phyloP scores from a whole-genome alignment of 2,113 vertebrate species.

The Malaclemys terrapin region DNA sequence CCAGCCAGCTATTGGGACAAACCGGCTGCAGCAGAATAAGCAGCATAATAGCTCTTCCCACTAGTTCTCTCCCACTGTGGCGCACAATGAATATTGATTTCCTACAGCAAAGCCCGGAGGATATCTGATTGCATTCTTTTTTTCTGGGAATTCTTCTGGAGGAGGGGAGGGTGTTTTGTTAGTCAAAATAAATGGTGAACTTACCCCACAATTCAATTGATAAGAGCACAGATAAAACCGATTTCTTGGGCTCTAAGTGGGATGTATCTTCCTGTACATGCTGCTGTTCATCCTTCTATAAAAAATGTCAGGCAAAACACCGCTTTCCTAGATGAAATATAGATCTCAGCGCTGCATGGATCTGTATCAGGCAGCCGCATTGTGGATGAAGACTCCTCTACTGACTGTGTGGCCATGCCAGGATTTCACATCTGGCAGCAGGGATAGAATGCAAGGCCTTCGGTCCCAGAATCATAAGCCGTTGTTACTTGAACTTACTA shows the following conservation, averaged over 20 bases:
- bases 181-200: background rate
- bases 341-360: background rate
- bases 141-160: background rate
- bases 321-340: background rate
- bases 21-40: background rate
- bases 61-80: background rate
- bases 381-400: background rate
- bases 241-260: background rate
- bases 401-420: background rate
- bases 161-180: background rate
- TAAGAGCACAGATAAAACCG: background rate
- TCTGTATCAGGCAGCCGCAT: accelerated
- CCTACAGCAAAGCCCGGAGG: background rate
- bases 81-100: background rate
- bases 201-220: accelerated
- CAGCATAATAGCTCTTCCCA: background rate
- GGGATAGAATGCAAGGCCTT: background rate
- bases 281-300: conserved; percentile 4
- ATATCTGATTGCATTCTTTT: background rate
- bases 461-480: background rate
- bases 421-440: background rate
- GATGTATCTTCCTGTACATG: background rate
- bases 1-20: background rate
- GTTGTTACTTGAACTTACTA: background rate
- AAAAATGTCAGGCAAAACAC: conserved; percentile 2